Evolutionary conservation across 2,888 invertebrate species (phyloP).

Genomic region (Parnassius mnemosyne): DNA sequence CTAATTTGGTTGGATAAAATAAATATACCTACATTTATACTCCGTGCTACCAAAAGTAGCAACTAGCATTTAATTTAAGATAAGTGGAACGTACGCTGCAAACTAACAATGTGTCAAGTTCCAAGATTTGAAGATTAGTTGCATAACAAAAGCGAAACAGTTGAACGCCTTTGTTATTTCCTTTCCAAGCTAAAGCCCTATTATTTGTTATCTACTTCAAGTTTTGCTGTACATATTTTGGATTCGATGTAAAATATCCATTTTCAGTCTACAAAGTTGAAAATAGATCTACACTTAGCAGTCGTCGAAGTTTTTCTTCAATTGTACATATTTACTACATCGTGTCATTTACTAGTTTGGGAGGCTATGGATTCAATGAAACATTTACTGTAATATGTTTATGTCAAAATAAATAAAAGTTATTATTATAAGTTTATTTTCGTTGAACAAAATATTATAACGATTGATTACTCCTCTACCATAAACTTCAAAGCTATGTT

Average conservation of each 20-base stretch:
- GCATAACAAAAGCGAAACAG: constrained; percentile 19
- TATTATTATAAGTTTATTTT: too few species aligned
- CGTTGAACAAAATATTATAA: background rate
- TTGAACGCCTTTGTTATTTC: constrained; percentile 30
- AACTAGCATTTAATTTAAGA: background rate
- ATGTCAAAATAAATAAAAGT: too few species aligned
- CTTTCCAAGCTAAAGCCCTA: constrained; percentile 27
- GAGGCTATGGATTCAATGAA: too few species aligned
- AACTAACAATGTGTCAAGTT: constrained; percentile 20
- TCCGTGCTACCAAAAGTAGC: background rate
- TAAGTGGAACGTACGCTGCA: constrained; percentile 6
- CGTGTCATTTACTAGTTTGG: too few species aligned
- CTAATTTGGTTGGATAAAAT: too few species aligned
- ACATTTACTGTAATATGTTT: too few species aligned
- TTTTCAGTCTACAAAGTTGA: constrained; percentile 39
- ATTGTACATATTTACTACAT: constrained; percentile 37
- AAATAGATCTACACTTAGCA: constrained; percentile 41
- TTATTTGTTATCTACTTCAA: constrained; percentile 29
- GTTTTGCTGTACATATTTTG: constrained; percentile 28
- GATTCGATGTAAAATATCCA: constrained; percentile 31
- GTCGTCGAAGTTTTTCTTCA: constrained; percentile 41
- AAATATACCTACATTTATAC: too few species aligned
- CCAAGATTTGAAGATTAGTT: constrained; percentile 20
- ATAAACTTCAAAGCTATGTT: background rate
- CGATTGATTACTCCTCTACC: background rate